Conservation (phyloP, 2,888 invertebrate species). For the Hyppa rectilinea region DNA sequence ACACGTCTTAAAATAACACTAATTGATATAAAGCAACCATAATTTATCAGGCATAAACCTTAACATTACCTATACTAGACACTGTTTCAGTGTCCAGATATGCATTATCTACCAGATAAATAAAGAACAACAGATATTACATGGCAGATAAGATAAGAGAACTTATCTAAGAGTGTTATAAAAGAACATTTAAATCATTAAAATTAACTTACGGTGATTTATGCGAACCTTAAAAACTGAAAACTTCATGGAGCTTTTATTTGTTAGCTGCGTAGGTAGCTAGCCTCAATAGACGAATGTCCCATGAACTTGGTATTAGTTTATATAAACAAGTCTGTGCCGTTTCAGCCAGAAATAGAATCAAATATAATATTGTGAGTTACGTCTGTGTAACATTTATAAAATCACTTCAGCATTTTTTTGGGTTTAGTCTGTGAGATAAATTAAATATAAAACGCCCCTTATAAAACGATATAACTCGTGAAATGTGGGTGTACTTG, state of each 20-base stretch:
- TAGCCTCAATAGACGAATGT: constrained; percentile 28
- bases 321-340: constrained; percentile 48
- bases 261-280: background rate
- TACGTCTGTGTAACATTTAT: constrained; percentile 18
- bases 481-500: too few relatives aligned
- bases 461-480: too few relatives aligned
- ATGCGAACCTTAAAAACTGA: background rate
- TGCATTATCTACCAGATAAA: background rate
- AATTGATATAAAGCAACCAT: background rate
- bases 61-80: background rate
- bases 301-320: constrained; percentile 58
- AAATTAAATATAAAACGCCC: background rate
- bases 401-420: constrained; percentile 6
- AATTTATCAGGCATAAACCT: background rate
- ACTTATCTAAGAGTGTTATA: background rate
- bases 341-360: constrained; percentile 50
- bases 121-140: background rate
- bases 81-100: background rate
- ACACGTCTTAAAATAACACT: background rate
- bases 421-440: background rate
- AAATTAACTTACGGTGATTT: background rate
- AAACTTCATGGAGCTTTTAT: constrained; percentile 9
- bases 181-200: background rate
- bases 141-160: background rate
- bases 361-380: constrained; percentile 34